Conservation (phyloP, 92 coral and sea anemone species). For the Pocillopora meandrina region DNA sequence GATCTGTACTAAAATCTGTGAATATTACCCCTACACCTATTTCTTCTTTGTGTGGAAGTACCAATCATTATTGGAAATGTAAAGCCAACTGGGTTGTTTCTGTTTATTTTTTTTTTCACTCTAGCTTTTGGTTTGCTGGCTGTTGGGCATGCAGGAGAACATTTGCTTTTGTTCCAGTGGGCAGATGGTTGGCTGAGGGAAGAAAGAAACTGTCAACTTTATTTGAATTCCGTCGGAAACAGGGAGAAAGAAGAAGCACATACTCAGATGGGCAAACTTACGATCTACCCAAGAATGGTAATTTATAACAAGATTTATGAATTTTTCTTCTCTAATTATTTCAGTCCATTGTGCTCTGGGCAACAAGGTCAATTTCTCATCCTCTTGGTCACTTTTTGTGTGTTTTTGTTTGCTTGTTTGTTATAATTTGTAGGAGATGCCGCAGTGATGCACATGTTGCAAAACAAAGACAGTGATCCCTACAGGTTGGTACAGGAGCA, state of each 20-base stretch:
- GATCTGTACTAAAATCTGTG: too few relatives aligned
- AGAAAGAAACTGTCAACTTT: not conserved
- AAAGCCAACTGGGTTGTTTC: not conserved
- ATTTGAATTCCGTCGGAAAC: not conserved
- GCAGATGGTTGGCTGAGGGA: not conserved
- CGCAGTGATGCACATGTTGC: slow-evolving; percentile 67
- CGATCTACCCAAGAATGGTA: slow-evolving; percentile 62
- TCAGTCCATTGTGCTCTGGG: too few relatives aligned
- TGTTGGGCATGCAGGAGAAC: slow-evolving; percentile 13
- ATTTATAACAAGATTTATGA: not conserved
- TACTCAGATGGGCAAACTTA: slow-evolving; percentile 46
- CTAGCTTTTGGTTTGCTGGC: slow-evolving; percentile 17
- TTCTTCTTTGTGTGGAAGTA: too few relatives aligned
- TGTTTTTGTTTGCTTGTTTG: too few relatives aligned
- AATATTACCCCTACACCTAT: too few relatives aligned
- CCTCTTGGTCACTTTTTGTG: too few relatives aligned
- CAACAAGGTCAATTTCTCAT: too few relatives aligned
- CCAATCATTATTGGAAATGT: too few relatives aligned
- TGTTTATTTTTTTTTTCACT: not conserved
- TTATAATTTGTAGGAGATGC: slow-evolving; percentile 52
- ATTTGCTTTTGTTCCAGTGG: not conserved
- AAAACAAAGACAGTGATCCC: slow-evolving; percentile 61
- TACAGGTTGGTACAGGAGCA: slow-evolving; percentile 54
- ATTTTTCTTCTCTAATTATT: not conserved
- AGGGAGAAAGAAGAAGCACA: not conserved